A percentile compares a stretch with the other conserved stretches of the same genome.
Conservation (phyloP, 2,113 vertebrate species). For the Sinocyclocheilus rhinocerous region DNA sequence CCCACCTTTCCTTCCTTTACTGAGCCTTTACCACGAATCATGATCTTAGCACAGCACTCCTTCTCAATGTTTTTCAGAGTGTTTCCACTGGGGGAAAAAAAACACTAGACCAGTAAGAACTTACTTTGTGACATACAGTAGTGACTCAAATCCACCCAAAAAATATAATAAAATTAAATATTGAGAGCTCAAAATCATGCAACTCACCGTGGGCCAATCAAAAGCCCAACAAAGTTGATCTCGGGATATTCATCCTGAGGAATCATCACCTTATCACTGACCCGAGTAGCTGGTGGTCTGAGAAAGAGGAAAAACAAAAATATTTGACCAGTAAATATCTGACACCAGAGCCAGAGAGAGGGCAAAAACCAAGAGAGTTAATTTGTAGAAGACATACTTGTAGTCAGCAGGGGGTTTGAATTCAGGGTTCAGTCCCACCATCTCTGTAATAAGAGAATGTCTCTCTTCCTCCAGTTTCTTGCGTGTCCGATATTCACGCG, state of each 20-base stretch:
- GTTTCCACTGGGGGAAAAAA: constrained; percentile 79
- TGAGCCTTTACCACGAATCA: constrained; percentile 95
- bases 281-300: constrained; percentile 90
- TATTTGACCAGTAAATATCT: background rate
- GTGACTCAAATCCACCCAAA: background rate
- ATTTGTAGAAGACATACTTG: constrained; percentile 76
- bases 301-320: background rate
- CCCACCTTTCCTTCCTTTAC: constrained; percentile 98
- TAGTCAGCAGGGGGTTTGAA: constrained; percentile 96
- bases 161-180: no score
- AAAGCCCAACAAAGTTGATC: constrained; percentile 92
- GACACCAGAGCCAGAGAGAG: background rate
- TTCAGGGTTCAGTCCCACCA: constrained; percentile 93
- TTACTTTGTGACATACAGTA: background rate
- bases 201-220: constrained; percentile 88
- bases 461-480: constrained; percentile 96
- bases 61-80: constrained; percentile 98
- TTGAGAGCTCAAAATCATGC: no score
- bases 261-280: constrained; percentile 96
- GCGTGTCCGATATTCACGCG: constrained; percentile 90
- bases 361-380: background rate
- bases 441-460: constrained; percentile 93
- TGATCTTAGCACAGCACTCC: constrained; percentile 96
- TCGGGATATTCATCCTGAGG: constrained; percentile 94
- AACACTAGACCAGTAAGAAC: background rate